Conservation (phyloP, 2,797 vertebrate genomes). For the Selene dorsalis region DNA sequence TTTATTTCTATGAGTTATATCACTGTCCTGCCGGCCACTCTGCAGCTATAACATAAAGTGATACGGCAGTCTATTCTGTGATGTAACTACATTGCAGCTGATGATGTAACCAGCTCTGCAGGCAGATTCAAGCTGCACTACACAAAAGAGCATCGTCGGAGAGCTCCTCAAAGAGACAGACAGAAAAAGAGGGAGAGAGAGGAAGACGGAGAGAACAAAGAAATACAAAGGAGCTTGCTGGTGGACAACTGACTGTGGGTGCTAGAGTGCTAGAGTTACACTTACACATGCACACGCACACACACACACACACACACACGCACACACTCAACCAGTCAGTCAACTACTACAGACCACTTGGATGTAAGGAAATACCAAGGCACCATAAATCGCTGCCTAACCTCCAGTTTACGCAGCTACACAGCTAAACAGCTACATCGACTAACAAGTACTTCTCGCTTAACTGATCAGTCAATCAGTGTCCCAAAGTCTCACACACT, state of each 20-base stretch:
- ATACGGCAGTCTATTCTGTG: conserved; percentile 52
- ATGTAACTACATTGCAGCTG: conserved; percentile 71
- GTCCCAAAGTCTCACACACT: neutral
- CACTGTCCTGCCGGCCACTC: neutral
- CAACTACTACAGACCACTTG: conserved; percentile 7
- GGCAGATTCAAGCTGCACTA: conserved; percentile 45
- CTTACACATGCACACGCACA: conserved; percentile 19
- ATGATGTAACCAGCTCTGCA: conserved; percentile 71
- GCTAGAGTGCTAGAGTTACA: conserved; percentile 20
- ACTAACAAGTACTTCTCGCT: conserved; percentile 11
- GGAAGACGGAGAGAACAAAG: neutral
- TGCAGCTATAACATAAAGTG: conserved; percentile 34
- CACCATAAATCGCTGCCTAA: conserved; percentile 8
- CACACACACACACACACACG: conserved; percentile 13
- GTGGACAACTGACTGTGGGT: conserved; percentile 34
- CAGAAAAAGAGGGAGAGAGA: neutral
- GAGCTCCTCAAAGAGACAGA: conserved; percentile 21
- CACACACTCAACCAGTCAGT: conserved; percentile 9
- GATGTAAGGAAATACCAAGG: neutral
- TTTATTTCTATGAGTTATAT: conserved; percentile 20
- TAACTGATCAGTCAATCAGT: neutral
- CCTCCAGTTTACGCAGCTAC: neutral
- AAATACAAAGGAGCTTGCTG: conserved; percentile 14
- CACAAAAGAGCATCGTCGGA: conserved; percentile 22
- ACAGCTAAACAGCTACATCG: neutral